phyloP scores from a whole-genome alignment of 2,888 invertebrate genomes.

The Trimorus sp. region DNA sequence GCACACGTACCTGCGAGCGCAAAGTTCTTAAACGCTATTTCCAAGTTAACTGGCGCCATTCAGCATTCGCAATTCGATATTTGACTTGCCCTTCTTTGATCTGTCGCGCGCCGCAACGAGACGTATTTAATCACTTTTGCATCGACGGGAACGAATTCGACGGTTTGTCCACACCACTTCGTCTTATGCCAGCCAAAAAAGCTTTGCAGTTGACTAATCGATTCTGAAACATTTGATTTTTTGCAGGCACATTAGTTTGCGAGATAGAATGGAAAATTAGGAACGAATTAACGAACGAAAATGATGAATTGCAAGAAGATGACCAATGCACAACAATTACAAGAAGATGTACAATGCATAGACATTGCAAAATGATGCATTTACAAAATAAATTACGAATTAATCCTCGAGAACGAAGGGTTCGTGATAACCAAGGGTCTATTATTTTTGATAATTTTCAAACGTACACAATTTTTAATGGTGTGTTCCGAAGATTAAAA shows the following conservation, averaged over 20 bases:
- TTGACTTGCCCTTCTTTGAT: constrained; percentile 32
- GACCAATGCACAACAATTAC: too few relatives aligned
- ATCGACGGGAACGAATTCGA: constrained; percentile 23
- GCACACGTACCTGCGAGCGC: neutral
- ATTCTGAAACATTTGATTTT: constrained; percentile 41
- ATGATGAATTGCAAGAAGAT: too few relatives aligned
- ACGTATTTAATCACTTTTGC: constrained; percentile 34
- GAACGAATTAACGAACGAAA: too few relatives aligned
- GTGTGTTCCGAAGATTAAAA: too few relatives aligned
- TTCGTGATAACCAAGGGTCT: too few relatives aligned
- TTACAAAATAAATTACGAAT: too few relatives aligned
- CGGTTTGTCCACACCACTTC: constrained; percentile 21
- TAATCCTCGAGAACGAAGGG: too few relatives aligned
- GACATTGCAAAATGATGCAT: too few relatives aligned
- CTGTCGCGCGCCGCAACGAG: constrained; percentile 20
- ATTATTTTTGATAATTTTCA: too few relatives aligned
- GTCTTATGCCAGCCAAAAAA: constrained; percentile 37
- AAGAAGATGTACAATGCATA: too few relatives aligned
- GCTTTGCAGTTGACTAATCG: constrained; percentile 44
- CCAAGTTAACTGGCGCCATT: constrained; percentile 12
- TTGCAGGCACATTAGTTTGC: constrained; percentile 35
- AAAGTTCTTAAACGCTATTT: constrained; percentile 24
- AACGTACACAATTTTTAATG: too few relatives aligned
- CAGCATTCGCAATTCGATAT: constrained; percentile 16
- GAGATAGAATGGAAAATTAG: neutral